Conservation (phyloP, 2,888 invertebrate species). For the Lysandra coridon region DNA sequence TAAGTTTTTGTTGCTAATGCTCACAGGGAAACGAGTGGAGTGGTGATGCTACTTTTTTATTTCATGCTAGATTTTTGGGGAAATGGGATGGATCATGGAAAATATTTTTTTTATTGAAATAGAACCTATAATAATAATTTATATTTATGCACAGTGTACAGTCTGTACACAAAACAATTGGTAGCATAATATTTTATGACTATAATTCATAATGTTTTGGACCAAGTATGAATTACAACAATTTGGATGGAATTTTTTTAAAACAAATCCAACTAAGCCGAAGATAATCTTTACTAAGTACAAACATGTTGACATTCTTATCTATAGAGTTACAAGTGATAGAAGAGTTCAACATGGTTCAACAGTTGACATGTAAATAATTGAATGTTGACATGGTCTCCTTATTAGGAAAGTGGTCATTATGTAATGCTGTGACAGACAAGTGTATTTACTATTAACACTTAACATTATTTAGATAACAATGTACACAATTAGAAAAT, state of each 20-base stretch:
- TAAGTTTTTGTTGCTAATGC: slow-evolving; percentile 54
- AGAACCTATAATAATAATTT: too few species aligned
- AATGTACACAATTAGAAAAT: neutral
- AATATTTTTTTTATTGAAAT: too few species aligned
- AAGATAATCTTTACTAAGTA: neutral
- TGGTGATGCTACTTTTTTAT: slow-evolving; percentile 29
- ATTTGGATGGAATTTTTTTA: neutral
- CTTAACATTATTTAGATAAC: neutral
- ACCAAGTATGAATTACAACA: too few species aligned
- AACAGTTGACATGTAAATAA: slow-evolving; percentile 11
- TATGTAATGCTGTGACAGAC: neutral
- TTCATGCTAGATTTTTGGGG: neutral
- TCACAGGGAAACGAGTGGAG: slow-evolving; percentile 51
- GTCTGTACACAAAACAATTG: too few species aligned
- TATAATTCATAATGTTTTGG: too few species aligned
- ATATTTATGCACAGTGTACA: too few species aligned
- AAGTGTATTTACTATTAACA: neutral
- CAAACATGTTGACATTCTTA: neutral
- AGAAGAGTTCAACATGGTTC: neutral
- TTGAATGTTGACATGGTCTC: neutral
- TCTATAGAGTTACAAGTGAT: neutral
- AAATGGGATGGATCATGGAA: too few species aligned
- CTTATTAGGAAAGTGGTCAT: neutral
- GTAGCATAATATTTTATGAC: too few species aligned
- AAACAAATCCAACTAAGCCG: neutral